Base-by-base conservation (phyloP, 2,888 invertebrate species). In the Trachelus tabidus region DNA sequence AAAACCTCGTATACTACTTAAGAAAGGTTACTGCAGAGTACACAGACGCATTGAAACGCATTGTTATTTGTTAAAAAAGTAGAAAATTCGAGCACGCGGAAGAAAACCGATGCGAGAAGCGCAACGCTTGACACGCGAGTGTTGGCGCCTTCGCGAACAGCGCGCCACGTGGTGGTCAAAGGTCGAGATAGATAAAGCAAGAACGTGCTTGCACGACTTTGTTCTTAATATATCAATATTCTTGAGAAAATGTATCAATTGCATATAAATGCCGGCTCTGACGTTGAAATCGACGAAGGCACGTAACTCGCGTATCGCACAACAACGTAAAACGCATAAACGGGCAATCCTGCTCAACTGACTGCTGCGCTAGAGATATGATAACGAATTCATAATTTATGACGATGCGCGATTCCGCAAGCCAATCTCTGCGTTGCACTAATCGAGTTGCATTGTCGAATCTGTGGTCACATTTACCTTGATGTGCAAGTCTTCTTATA, bases 81-180 rank as follows among this genome's bases (percentile, higher is more conserved):
- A 23, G 1, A 56, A 9, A 56, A 56, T 23, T 56, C 56, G 23
- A 23, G 15, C 23, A 56, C 23, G 6, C 23, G 23, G 56, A 23
- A 56, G 56, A 23, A 56, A 23, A 56, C 56, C 56, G 23, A 23
- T 56, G 56, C 56, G 23, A 23, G 56, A 56, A 23, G 56, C 56
- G 9, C 56, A 56, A 9, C 23, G 56, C 23, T 75, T 85, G 82
- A 80, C 82, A 82, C 84, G 83, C 86, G 84, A 87, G 79, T 87
- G 84, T 83, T 80, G 56, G 76, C 77, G 79, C 78, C 75, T 78
- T 78, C 74, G 79, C 68, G 31, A n/a, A 69, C 40, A 73, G 73
- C 81, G 82, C 82, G 87, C 88, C 86, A 88, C 88, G 88, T 86
- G 87, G 88, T 88, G 85, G 85, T 85, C 83, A 83, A 84, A 84